Evolutionary conservation across 2,888 invertebrate species (phyloP), one percentile per base, ranked within the genome.

Genomic region (Drosophila kanekoi): DNA sequence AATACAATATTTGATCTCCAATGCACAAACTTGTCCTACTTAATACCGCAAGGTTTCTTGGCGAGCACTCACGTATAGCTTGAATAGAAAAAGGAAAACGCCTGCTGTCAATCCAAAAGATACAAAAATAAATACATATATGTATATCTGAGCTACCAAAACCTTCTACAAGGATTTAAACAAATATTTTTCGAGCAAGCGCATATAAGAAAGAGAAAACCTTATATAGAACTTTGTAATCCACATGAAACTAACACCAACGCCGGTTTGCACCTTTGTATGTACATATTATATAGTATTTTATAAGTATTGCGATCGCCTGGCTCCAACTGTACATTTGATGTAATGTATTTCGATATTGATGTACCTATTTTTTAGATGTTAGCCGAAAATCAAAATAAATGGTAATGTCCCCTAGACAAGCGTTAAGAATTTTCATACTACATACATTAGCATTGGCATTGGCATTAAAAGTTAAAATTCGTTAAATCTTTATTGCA

Each of bases 371-470:
- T 63, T 66, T 72, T 72, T 63, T 79, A 72, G 72, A 74, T 81
- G 77, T 77, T 72, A 79, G 65, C 53, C 59, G 41, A 61, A 67
- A 72, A 73, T 83, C 64, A 74, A 87, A 85, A 84, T 84, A 87
- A 81, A 85, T 62, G 58, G 57, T 63, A 72, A 72, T 72, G 52
- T 73, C 74, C 69, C 69, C 63, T 45, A 57, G 28, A 28, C 28
- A 28, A 28, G 28, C 28, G 28, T 28, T 28, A 28, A 28, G 8
- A 8, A 28, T 28, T 8, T 28, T 28, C 8, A 28, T 28, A 4
- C 0, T 5, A 8, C 2, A 2, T 8, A 8, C 8, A 28, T 28
- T 28, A 8, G 28, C 28, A 28, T 28, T 28, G 28, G 28, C 28
- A 28, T 28, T 28, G 28, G 28, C 28, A 8, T 28, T 8, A 28